Base-by-base conservation (phyloP, 2,888 invertebrate species). In the Coenonympha glycerion region DNA sequence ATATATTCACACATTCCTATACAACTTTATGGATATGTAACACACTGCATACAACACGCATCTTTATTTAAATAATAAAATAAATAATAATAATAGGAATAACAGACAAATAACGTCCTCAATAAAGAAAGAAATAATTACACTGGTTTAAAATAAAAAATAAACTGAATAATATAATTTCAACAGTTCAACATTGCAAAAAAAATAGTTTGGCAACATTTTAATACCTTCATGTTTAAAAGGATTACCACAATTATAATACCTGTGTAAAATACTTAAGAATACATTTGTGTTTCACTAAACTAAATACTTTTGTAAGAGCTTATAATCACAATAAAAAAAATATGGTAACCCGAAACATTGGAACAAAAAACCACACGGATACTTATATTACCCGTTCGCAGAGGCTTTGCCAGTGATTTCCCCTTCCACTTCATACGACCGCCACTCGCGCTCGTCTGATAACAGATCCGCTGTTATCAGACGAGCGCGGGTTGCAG, bases 1-100 rank as follows among this genome's bases (percentile, higher is more conserved):
- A 72, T 40, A 49, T 49, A 52, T 34, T 51, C 50, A 34, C 53
- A 55, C 42, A 58, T 48, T 54, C 48, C 58, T 15, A 47, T 28
- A 47, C 13, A 37, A 24, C 30, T 40, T 46, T 47, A 44, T 33
- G 24, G 2, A 45, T 34, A 34, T 28, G 19, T 24, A 1, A 46
- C 37, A 36, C 22, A 6, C 34, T 15, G 24, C 46, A 46, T 36
- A 42, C n/a, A 16, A 18, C 4, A 13, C 24, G 3, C 5, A 24
- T n/a, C n/a, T n/a, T n/a, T n/a, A n/a, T 22, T 13, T 21, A 41
- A 15, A 6, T 15, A 16, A 24, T 13, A 40, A 16, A 19, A 30
- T 30, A 28, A 22, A 9, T 6, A 16, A 9, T 13, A 31, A 31
- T 18, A 21, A 18, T 19, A 31, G 18, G 16, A 31, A 11, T 15